Base-by-base conservation (phyloP, 2,888 invertebrate species). In the Xestobium rufovillosum region DNA sequence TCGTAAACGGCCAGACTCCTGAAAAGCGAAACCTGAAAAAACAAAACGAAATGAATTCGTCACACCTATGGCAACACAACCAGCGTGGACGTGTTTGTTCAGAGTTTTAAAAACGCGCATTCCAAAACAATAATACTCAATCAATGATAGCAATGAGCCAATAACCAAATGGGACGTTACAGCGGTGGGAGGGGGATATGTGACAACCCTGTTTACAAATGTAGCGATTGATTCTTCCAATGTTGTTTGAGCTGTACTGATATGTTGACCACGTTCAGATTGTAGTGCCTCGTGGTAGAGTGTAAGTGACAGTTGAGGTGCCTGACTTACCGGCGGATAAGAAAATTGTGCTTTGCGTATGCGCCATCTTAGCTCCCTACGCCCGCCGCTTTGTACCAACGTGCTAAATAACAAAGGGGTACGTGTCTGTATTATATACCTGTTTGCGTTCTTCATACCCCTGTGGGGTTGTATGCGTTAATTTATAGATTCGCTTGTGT, bases 131-230 rank as follows among this genome's bases (percentile, higher is more conserved):
- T 66, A 65, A 66, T 66, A 66, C 65, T 66, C 66, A 66, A 66
- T 66, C 66, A 66, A 65, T 64, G 65, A 64, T 65, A 63, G 65
- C 63, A 64, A 64, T 66, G 66, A 65, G 66, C 66, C 66, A 66
- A 66, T 66, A 66, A 66, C 66, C 66, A 66, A 66, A 65, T 65
- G 66, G 63, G 58, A 62, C 56, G 53, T 53, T 51, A 53, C 61
- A 59, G 55, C 52, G 49, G 53, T 57, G 57, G 55, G 57, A 47
- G 50, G 53, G 59, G 57, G 61, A 57, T 60, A 61, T 63, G 65
- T 65, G 65, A 66, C 66, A 66, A 65, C 62, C 64, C 66, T 66
- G 66, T 66, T 66, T 66, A 66, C 66, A 66, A 66, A 65, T 66
- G 66, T 66, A 60, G 63, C 66, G 66, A 66, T 66, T 66, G 66